Conservation (phyloP, 2,113 vertebrate species). For the Hucho hucho region DNA sequence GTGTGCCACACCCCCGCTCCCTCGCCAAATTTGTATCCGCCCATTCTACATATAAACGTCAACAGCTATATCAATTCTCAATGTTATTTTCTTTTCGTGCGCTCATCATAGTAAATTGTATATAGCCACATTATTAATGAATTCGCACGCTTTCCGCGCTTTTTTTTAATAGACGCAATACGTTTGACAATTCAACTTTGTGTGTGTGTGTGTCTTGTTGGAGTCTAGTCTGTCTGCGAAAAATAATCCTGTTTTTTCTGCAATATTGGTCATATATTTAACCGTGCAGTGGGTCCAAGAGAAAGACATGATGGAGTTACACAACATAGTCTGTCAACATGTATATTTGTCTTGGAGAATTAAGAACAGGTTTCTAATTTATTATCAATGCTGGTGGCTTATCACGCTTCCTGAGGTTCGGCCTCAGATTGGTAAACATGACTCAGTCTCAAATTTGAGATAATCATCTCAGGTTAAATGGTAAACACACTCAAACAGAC, state of each 20-base stretch:
- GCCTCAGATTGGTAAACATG: too few relatives aligned
- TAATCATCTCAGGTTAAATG: too few relatives aligned
- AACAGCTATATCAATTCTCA: neutral
- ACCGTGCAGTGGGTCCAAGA: conserved; percentile 15
- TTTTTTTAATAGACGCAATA: neutral
- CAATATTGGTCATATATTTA: conserved; percentile 60
- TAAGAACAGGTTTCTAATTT: too few relatives aligned
- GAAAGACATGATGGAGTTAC: too few relatives aligned
- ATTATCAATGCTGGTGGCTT: too few relatives aligned
- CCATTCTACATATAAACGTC: conserved; percentile 17
- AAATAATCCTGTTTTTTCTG: conserved; percentile 44
- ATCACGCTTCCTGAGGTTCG: too few relatives aligned
- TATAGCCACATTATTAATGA: too few relatives aligned
- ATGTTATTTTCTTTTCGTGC: neutral
- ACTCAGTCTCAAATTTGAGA: too few relatives aligned
- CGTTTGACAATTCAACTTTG: neutral
- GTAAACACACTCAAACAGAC: too few relatives aligned
- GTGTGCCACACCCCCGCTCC: conserved; percentile 26
- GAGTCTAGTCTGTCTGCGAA: conserved; percentile 14
- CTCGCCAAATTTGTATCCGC: conserved; percentile 7
- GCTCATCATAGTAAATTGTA: too few relatives aligned
- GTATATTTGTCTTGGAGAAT: too few relatives aligned
- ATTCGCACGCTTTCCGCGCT: neutral
- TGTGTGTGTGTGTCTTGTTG: neutral
- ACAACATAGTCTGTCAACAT: too few relatives aligned